Evolutionary conservation across 2,113 vertebrate species (phyloP).

Genomic region (Tiliqua scincoides): DNA sequence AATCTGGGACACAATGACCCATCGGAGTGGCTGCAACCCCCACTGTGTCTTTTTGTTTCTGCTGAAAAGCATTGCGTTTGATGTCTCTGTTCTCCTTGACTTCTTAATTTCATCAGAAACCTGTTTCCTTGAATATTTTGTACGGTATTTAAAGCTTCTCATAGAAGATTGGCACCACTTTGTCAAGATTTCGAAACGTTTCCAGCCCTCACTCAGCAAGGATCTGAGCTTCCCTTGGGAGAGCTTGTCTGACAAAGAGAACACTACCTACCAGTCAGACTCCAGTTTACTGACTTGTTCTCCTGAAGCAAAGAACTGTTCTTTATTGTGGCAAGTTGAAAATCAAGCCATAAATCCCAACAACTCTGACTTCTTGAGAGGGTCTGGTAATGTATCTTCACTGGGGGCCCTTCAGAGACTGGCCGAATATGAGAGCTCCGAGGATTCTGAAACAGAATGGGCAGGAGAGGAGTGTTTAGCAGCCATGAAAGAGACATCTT

Average conservation of each 20-base stretch:
- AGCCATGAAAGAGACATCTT: constrained; percentile 27
- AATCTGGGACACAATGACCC: constrained; percentile 46
- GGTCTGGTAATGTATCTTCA: neutral
- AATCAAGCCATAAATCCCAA: neutral
- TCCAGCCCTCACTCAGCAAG: constrained; percentile 37
- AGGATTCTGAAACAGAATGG: constrained; percentile 81
- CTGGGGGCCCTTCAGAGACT: constrained; percentile 69
- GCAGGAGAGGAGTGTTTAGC: constrained; percentile 40
- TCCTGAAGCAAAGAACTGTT: fast-evolving
- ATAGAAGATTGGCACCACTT: constrained; percentile 81
- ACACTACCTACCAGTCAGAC: neutral
- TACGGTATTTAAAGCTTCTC: constrained; percentile 89
- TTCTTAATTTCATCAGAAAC: constrained; percentile 95
- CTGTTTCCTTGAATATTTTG: constrained; percentile 93
- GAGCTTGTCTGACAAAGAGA: neutral
- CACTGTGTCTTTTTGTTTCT: constrained; percentile 91
- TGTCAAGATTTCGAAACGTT: constrained; percentile 65
- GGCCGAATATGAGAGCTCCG: constrained; percentile 89
- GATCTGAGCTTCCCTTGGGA: neutral
- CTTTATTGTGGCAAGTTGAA: neutral
- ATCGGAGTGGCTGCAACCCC: constrained; percentile 83
- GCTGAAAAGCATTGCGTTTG: constrained; percentile 85
- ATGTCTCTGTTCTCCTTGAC: constrained; percentile 89
- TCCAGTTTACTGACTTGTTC: neutral
- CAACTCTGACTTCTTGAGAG: neutral